phyloP scores from a whole-genome alignment of 2,888 invertebrate genomes.

The Chrysopilus asiliformis region DNA sequence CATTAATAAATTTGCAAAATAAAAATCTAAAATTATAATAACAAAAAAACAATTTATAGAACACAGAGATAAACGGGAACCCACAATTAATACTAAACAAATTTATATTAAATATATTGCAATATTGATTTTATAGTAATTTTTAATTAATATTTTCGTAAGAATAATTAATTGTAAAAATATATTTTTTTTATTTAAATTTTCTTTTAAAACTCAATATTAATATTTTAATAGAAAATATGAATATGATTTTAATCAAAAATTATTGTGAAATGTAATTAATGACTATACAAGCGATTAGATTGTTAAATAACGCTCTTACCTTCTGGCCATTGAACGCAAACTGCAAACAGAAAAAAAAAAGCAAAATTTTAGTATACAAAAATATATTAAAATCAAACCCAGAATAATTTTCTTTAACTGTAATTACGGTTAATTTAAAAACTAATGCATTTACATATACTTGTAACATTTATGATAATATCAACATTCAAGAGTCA shows the following conservation, averaged over 20 bases:
- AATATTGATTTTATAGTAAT: no score
- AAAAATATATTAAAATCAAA: not conserved
- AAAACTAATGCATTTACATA: not conserved
- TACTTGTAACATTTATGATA: no score
- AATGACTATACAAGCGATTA: not conserved
- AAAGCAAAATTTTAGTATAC: slow-evolving; percentile 14
- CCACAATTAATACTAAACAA: no score
- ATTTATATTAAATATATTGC: no score
- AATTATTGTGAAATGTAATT: not conserved
- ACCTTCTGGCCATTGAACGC: slow-evolving; percentile 87
- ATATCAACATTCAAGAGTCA: no score
- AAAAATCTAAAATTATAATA: no score
- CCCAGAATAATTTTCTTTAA: slow-evolving; percentile 6
- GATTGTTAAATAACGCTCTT: slow-evolving; percentile 34
- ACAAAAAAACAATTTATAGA: no score
- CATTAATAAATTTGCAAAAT: no score
- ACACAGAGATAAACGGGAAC: no score
- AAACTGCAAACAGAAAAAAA: slow-evolving; percentile 45
- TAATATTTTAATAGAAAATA: not conserved
- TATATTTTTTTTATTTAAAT: no score
- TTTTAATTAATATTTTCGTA: no score
- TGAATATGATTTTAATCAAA: not conserved
- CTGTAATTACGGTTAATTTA: not conserved
- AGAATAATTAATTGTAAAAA: no score
- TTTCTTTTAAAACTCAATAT: slow-evolving; percentile 1